Evolutionary conservation across 2,888 invertebrate species (phyloP).

Genomic region (Philopedon plagiatum): DNA sequence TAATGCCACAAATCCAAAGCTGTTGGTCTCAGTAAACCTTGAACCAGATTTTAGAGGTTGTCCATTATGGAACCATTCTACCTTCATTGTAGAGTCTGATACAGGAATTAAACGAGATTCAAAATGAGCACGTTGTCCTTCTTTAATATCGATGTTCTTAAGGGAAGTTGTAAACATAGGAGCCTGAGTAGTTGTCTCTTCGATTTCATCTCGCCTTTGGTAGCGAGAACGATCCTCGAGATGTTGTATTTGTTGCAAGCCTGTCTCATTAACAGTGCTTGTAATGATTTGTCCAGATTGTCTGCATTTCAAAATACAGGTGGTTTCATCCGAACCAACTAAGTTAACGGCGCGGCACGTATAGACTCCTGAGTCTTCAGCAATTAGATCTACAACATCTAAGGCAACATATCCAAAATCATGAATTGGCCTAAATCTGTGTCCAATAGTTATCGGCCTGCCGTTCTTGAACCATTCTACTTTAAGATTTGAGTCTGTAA

Average conservation of each 20-base stretch:
- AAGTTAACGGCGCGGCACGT: conserved; percentile 94
- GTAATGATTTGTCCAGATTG: conserved; percentile 87
- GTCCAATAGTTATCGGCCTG: conserved; percentile 92
- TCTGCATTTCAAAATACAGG: conserved; percentile 80
- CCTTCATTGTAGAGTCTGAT: conserved; percentile 92
- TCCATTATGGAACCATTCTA: conserved; percentile 96
- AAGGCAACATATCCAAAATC: conserved; percentile 99
- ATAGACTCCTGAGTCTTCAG: conserved; percentile 95
- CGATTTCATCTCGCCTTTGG: conserved; percentile 80
- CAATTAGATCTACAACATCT: conserved; percentile 95
- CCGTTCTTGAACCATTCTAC: conserved; percentile 98
- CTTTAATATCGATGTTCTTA: conserved; percentile 92
- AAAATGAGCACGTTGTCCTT: conserved; percentile 95
- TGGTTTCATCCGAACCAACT: conserved; percentile 90
- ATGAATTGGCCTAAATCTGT: conserved; percentile 95
- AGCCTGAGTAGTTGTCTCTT: conserved; percentile 90
- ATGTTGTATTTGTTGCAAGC: conserved; percentile 90
- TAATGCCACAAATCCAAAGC: conserved; percentile 97
- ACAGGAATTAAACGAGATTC: conserved; percentile 95
- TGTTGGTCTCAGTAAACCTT: conserved; percentile 95
- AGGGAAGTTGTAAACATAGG: conserved; percentile 94
- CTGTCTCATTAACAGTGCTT: conserved; percentile 88
- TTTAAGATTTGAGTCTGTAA: conserved; percentile 95
- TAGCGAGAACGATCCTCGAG: conserved; percentile 88
- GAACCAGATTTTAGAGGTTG: conserved; percentile 92